Evolutionary conservation across 1,140 invertebrate genomes (phyloP).

Genomic region (Psix sp.): DNA sequence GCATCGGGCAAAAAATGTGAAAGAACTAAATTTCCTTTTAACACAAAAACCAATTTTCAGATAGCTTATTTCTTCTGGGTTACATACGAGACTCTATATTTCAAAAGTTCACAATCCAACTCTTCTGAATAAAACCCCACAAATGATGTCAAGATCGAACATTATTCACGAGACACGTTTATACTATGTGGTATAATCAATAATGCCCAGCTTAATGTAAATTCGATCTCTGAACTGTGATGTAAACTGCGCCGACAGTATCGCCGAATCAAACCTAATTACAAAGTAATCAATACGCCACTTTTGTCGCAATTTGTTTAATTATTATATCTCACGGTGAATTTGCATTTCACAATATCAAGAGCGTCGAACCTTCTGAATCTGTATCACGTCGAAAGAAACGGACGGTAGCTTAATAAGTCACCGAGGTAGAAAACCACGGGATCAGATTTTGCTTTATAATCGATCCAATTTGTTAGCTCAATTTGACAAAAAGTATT

Average conservation of each 20-base stretch:
- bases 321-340: conserved; percentile 11
- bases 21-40: conserved; percentile 46
- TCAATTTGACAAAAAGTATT: too few species aligned
- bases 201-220: conserved; percentile 20
- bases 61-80: too few species aligned
- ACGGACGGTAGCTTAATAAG: conserved; percentile 38
- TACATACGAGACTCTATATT: not conserved
- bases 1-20: conserved; percentile 34
- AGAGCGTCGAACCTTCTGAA: conserved; percentile 18
- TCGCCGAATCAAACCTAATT: conserved; percentile 25
- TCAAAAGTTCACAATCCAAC: not conserved
- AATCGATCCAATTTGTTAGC: conserved; percentile 62
- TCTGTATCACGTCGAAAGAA: conserved; percentile 10
- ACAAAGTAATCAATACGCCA: conserved; percentile 34
- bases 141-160: conserved; percentile 36
- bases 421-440: conserved; percentile 49
- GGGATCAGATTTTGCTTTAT: conserved; percentile 61
- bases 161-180: not conserved
- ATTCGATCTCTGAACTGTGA: conserved; percentile 48
- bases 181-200: conserved; percentile 21
- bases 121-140: conserved; percentile 2
- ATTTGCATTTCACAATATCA: conserved; percentile 23
- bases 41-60: too few species aligned
- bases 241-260: conserved; percentile 27
- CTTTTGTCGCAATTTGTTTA: not conserved